Evolutionary conservation across 1,140 invertebrate genomes (phyloP).

Genomic region (Ceratosolen fusciceps): DNA sequence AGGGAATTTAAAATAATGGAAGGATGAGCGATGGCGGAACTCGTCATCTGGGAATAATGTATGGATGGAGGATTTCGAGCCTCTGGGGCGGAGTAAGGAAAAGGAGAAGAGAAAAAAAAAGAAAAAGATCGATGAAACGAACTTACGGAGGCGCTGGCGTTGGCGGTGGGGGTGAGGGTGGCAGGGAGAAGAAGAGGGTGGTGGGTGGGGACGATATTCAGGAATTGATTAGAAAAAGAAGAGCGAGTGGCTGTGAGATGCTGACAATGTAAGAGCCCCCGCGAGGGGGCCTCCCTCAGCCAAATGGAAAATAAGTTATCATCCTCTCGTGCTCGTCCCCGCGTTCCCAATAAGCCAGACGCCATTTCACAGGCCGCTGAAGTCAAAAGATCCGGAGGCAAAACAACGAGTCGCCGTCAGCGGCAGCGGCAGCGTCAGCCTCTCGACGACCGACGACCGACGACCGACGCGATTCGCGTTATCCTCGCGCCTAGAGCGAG

Average conservation of each 20-base stretch:
- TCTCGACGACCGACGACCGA: no score
- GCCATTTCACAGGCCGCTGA: neutral
- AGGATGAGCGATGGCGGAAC: neutral
- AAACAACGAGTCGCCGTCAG: neutral
- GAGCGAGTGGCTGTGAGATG: neutral
- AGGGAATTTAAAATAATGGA: neutral
- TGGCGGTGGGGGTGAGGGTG: no score
- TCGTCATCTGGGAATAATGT: no score
- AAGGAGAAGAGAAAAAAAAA: no score
- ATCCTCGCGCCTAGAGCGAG: neutral
- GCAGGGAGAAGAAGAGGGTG: no score
- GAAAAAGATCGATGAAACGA: neutral
- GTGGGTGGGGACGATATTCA: neutral
- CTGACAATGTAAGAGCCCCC: neutral
- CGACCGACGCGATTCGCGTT: slow-evolving; percentile 2
- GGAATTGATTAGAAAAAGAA: neutral
- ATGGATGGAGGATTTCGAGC: neutral
- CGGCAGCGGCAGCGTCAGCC: neutral
- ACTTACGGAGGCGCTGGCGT: no score
- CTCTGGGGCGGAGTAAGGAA: no score
- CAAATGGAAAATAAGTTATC: neutral
- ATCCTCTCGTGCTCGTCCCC: neutral
- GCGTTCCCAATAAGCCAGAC: slow-evolving; percentile 16
- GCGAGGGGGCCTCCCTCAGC: neutral
- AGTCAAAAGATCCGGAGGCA: neutral